phyloP scores from a whole-genome alignment of 35 echinoderm and acorn worm genomes.

The Amphiura filiformis region DNA sequence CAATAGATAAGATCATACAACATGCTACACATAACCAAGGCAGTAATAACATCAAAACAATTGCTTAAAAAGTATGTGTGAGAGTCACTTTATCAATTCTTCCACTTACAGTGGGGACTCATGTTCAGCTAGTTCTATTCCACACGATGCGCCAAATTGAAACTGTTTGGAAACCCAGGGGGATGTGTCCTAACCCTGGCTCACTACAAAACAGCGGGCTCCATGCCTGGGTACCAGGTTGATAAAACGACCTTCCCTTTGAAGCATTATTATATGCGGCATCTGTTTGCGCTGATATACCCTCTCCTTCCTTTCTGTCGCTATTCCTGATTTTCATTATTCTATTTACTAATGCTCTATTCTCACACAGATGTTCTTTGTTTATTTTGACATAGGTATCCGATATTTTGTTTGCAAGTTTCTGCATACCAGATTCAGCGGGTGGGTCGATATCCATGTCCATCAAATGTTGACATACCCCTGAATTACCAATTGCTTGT shows the following conservation, averaged over 20 bases:
- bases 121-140: too few species aligned
- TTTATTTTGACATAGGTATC: neutral
- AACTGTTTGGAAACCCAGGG: too few species aligned
- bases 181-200: neutral
- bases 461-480: neutral
- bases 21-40: too few species aligned
- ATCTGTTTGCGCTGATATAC: neutral
- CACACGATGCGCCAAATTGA: too few species aligned
- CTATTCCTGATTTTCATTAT: neutral
- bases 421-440: neutral
- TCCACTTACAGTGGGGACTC: too few species aligned
- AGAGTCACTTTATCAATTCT: too few species aligned
- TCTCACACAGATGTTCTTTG: neutral
- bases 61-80: too few species aligned
- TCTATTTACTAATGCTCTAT: neutral
- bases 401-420: neutral
- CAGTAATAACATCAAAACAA: too few species aligned
- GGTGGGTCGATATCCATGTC: neutral
- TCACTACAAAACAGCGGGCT: neutral
- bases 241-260: neutral
- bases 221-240: neutral
- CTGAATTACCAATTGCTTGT: neutral
- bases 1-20: too few species aligned
- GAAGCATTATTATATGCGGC: neutral
- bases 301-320: too few species aligned